These are phyloP conservation scores for Agrypnia vestita DNA, from an alignment of 1,140 invertebrate genomes.

Conservation along the genomic window DNA sequence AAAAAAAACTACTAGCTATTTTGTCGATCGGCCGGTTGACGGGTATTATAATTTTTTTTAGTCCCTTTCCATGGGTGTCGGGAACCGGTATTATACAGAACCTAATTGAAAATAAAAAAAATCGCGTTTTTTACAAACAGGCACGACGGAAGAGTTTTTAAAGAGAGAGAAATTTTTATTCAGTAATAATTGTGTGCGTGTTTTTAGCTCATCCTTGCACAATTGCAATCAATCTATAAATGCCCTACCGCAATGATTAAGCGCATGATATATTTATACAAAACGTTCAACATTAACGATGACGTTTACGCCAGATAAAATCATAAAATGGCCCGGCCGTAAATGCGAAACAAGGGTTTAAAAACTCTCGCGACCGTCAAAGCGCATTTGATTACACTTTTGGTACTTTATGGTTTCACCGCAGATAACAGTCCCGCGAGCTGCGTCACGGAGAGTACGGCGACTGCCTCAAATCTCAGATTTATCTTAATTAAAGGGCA, in stretches of 20 bases:
- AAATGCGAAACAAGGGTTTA: constrained; percentile 45
- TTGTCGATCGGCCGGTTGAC: too few relatives aligned
- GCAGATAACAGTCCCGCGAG: constrained; percentile 25
- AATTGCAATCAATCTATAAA: constrained; percentile 6
- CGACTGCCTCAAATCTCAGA: constrained; percentile 1
- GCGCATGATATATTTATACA: constrained; percentile 34
- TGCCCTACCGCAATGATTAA: constrained; percentile 25
- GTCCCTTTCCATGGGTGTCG: too few relatives aligned
- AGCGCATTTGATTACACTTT: constrained; percentile 42
- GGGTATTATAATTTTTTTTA: too few relatives aligned
- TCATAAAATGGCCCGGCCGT: constrained; percentile 35
- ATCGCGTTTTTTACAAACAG: too few relatives aligned
- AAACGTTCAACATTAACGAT: constrained; percentile 46
- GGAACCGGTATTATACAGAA: too few relatives aligned
- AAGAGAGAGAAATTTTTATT: too few relatives aligned
- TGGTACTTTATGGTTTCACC: constrained; percentile 47
- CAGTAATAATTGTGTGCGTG: too few relatives aligned
- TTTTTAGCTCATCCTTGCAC: background rate
- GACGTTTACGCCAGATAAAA: constrained; percentile 51
- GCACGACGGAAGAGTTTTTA: too few relatives aligned
- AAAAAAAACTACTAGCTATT: too few relatives aligned
- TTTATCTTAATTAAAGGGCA: constrained; percentile 34
- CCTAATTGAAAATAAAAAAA: too few relatives aligned
- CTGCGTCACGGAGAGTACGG: background rate
- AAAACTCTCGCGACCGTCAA: constrained; percentile 38